These are phyloP conservation scores for Onychostruthus taczanowskii DNA, from an alignment of 2,113 vertebrate genomes.

Conservation along the genomic window DNA sequence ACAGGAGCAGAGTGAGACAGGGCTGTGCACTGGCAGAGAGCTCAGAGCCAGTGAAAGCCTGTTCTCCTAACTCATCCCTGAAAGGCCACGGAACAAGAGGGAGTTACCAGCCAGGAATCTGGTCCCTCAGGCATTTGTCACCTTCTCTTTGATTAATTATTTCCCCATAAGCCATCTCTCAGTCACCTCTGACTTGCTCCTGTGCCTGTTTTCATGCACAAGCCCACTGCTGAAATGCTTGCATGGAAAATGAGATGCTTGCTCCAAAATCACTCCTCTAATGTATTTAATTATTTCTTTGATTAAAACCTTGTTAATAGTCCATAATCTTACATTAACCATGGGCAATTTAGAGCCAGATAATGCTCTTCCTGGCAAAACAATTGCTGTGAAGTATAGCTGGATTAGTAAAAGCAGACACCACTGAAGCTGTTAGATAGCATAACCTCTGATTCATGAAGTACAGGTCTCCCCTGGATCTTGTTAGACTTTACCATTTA, in stretches of 20 bases:
- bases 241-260: not conserved
- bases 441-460: not conserved
- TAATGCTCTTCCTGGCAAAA: not conserved
- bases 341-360: not conserved
- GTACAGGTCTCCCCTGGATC: not conserved
- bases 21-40: not conserved
- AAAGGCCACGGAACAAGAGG: not conserved
- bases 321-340: not conserved
- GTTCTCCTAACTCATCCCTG: not conserved
- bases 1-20: not conserved
- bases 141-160: not conserved
- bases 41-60: not conserved
- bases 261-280: not conserved
- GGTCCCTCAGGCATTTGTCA: not conserved
- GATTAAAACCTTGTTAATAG: not conserved
- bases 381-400: not conserved
- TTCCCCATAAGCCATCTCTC: not conserved
- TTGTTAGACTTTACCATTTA: not conserved
- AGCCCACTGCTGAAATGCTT: not conserved
- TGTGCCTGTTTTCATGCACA: not conserved
- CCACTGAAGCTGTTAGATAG: not conserved
- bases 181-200: not conserved
- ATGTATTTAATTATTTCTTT: not conserved
- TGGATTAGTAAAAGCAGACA: conserved; percentile 15
- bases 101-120: not conserved